Conservation (phyloP, 2,113 vertebrate species). For the Athene cunicularia region DNA sequence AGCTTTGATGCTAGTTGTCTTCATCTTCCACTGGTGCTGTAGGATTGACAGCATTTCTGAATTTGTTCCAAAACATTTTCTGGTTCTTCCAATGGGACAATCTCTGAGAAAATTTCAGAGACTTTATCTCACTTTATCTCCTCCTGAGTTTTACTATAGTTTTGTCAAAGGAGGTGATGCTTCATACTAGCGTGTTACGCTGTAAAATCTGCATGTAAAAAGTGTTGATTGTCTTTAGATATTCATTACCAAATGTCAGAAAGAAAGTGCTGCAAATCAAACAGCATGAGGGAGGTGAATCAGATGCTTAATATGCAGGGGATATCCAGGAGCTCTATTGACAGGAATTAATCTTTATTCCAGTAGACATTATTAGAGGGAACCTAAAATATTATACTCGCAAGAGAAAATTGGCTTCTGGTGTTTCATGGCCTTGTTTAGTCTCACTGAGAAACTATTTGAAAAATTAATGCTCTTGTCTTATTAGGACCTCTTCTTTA, state of each 20-base stretch:
- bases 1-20: not conserved
- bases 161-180: not conserved
- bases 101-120: not conserved
- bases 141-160: not conserved
- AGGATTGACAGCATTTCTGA: not conserved
- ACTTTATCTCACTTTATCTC: not conserved
- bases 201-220: not conserved
- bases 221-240: not conserved
- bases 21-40: not conserved
- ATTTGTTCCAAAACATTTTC: not conserved
- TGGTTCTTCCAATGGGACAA: not conserved
- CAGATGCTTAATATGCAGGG: not conserved
- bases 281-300: not conserved
- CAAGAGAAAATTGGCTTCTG: not conserved
- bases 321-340: not conserved
- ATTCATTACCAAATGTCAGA: not conserved
- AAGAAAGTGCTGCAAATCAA: not conserved
- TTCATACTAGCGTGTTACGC: rapidly evolving
- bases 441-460: not conserved
- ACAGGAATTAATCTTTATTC: not conserved
- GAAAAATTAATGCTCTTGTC: not conserved
- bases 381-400: not conserved
- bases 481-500: not conserved
- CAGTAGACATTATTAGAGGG: not conserved
- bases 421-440: not conserved